Evolutionary conservation across 2,797 vertebrate species (phyloP).

Genomic region (Acrossocheilus fasciatus): DNA sequence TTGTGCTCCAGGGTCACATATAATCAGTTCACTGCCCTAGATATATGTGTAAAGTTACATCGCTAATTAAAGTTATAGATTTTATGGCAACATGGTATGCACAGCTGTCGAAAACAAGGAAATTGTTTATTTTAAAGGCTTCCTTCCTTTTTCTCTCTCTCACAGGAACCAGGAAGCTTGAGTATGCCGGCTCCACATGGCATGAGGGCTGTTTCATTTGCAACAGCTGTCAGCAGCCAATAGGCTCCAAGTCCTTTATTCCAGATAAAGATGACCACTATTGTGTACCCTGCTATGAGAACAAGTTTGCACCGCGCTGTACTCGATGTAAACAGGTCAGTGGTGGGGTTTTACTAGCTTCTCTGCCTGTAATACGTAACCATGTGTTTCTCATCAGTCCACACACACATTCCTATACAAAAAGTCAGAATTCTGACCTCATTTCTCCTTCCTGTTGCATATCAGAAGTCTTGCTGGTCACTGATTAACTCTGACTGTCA

Average conservation of each 20-base stretch:
- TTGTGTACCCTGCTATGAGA: constrained; percentile 97
- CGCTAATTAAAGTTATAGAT: background rate
- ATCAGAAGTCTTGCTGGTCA: constrained; percentile 25
- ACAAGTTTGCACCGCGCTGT: constrained; percentile 98
- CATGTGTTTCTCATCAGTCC: constrained; percentile 38
- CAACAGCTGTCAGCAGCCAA: constrained; percentile 95
- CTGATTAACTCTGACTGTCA: constrained; percentile 30
- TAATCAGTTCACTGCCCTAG: background rate
- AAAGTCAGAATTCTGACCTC: constrained; percentile 12
- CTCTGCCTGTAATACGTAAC: background rate
- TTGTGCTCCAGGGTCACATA: background rate
- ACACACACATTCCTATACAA: constrained; percentile 38
- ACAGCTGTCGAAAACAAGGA: background rate
- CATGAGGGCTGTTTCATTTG: constrained; percentile 97
- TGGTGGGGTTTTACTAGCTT: background rate
- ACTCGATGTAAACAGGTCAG: constrained; percentile 96
- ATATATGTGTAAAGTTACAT: background rate
- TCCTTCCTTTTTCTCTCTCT: constrained; percentile 21
- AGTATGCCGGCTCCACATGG: constrained; percentile 96
- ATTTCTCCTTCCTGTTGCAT: constrained; percentile 38
- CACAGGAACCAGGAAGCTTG: constrained; percentile 94
- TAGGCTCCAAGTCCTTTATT: constrained; percentile 96
- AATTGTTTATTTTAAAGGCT: constrained; percentile 21
- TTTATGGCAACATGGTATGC: background rate
- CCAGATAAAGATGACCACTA: constrained; percentile 97